These are phyloP conservation scores for Syrmaticus mikado DNA, from an alignment of 2,113 vertebrate genomes.

Conservation along the genomic window DNA sequence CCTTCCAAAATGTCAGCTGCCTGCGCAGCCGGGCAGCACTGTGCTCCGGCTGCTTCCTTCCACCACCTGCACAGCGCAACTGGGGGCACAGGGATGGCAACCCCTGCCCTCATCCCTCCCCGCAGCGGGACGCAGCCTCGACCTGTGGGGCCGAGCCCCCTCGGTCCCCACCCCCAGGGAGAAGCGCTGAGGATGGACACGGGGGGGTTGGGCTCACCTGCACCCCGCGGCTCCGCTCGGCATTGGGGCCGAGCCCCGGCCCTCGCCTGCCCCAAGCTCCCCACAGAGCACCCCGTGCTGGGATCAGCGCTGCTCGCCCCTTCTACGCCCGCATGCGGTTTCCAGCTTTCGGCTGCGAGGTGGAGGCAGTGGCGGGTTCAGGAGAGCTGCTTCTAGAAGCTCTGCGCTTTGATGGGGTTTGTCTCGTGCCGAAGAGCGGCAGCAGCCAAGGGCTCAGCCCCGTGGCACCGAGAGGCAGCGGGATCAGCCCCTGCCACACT, in stretches of 20 bases:
- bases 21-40: constrained; percentile 36
- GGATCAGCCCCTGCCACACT: neutral
- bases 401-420: constrained; percentile 28
- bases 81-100: neutral
- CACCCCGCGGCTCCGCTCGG: accelerated
- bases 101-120: accelerated
- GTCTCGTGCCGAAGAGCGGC: neutral
- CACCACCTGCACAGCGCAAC: neutral
- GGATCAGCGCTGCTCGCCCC: accelerated
- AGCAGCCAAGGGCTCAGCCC: neutral
- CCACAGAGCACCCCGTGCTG: accelerated
- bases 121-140: neutral
- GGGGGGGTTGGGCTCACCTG: neutral
- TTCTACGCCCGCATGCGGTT: neutral
- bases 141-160: neutral
- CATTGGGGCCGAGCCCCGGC: neutral
- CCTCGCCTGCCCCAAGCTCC: accelerated
- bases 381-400: constrained; percentile 7
- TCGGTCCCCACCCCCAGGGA: accelerated
- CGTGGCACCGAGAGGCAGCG: neutral
- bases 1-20: constrained; percentile 74
- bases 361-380: neutral
- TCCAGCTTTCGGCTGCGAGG: constrained; percentile 31
- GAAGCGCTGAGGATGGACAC: neutral
- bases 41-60: constrained; percentile 65